Percentiles rank a stretch among this genome's conserved stretches.
Evolutionary conservation across 2,888 invertebrate genomes (phyloP).

Genomic region (Rhyacophila evoluta): DNA sequence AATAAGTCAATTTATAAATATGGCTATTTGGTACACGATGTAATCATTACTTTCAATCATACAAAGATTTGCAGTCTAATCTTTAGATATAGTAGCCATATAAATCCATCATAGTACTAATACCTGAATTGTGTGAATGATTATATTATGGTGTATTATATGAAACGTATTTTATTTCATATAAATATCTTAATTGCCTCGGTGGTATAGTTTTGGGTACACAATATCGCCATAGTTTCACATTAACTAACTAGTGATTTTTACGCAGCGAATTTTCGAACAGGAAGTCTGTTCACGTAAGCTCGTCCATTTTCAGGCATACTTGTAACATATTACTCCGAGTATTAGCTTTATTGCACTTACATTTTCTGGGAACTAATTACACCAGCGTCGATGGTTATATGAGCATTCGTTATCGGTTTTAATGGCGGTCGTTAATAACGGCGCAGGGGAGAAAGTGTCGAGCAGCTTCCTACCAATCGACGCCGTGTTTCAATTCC

Average conservation of each 20-base stretch:
- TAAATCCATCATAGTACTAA: not conserved
- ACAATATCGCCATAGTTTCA: not conserved
- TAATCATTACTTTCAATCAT: not conserved
- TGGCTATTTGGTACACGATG: not conserved
- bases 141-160: not conserved
- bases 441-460: slow-evolving; percentile 45
- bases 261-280: not conserved
- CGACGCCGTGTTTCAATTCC: slow-evolving; percentile 53
- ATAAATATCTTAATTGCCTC: not conserved
- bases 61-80: not conserved
- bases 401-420: slow-evolving; percentile 34
- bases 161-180: not conserved
- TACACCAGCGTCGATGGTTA: not conserved
- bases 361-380: not conserved
- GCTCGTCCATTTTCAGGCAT: not conserved
- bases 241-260: not conserved
- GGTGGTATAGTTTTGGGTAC: not conserved
- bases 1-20: not conserved
- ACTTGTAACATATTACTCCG: not conserved
- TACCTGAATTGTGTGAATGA: not conserved
- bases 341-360: not conserved
- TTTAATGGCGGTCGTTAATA: slow-evolving; percentile 51
- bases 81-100: not conserved
- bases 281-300: not conserved
- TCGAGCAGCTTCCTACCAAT: slow-evolving; percentile 55